Conservation (phyloP, 2,113 vertebrate species). For the Neomonachus schauinslandi region DNA sequence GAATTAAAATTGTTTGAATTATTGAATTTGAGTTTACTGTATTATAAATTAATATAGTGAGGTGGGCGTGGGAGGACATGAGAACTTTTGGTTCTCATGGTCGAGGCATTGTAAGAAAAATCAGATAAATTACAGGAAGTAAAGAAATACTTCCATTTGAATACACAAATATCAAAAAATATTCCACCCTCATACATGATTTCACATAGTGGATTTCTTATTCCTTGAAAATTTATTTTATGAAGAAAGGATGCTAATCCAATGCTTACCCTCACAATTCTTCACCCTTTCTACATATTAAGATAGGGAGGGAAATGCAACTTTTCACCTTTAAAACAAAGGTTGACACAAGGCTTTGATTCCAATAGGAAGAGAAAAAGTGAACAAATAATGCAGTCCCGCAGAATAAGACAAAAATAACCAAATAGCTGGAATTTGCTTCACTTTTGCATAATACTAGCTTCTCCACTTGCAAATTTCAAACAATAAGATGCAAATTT, state of each 20-base stretch:
- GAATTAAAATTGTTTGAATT: background rate
- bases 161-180: background rate
- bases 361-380: background rate
- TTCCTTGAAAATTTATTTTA: background rate
- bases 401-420: background rate
- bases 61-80: fast-evolving
- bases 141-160: background rate
- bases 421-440: background rate
- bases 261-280: background rate
- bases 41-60: background rate
- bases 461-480: background rate
- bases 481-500: background rate
- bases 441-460: background rate
- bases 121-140: background rate
- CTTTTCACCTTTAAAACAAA: background rate
- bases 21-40: background rate
- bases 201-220: background rate
- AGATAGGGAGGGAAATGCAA: background rate
- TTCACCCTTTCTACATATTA: background rate
- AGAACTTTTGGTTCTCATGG: background rate
- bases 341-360: background rate
- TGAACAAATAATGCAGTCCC: background rate
- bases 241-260: background rate
- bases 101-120: background rate
- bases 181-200: background rate